Evolutionary conservation across 1,140 invertebrate species (phyloP), one percentile per base, ranked within the genome.

Genomic region (Wiebesia pumilae): DNA sequence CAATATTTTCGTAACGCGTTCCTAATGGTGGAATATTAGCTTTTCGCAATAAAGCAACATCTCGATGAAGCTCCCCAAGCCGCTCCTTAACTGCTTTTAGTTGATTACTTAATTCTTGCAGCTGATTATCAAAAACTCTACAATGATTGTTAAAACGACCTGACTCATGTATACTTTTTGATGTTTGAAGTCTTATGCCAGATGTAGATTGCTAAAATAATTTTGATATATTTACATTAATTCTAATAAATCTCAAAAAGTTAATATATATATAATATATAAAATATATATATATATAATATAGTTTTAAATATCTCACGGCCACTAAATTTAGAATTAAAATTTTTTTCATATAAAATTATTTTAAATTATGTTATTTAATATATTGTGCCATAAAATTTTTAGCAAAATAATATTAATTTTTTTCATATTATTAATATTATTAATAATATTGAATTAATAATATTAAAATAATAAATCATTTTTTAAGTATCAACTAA

Each of bases 131-230:
- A 89, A 96, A 96, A 21, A 94, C 94, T 51, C 95, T 93, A 89
- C 96, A 96, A 90, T 96, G 96, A 85, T 95, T 95, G 9, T 95
- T 94, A 89, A 96, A 96, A 19, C 95, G 95, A 2, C 95, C 95
- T 38, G 95, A 94, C 19, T 94, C 94, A 71, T 94, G 93, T 14
- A 94, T 88, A 27, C 91, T 90, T 38, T 92, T 90, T 0, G 86
- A 30, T n/a, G 38, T 0, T 62, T 89, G 87, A 54, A 87, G 40
- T 73, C 83, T 90, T 10, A 10, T 30, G 14, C 54, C 54, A 21
- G 24, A 16, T 43, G 43, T 75, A 40, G 14, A 40, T 27, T 75
- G 71, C 71, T 75, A 38, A 43, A 75, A 75, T n/a, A 2, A 43
- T 21, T 71, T 19, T 16, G 21, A 71, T n/a, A 27, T 62, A 27